phyloP scores from a whole-genome alignment of 2,888 invertebrate species.

The Polietes domitor region DNA sequence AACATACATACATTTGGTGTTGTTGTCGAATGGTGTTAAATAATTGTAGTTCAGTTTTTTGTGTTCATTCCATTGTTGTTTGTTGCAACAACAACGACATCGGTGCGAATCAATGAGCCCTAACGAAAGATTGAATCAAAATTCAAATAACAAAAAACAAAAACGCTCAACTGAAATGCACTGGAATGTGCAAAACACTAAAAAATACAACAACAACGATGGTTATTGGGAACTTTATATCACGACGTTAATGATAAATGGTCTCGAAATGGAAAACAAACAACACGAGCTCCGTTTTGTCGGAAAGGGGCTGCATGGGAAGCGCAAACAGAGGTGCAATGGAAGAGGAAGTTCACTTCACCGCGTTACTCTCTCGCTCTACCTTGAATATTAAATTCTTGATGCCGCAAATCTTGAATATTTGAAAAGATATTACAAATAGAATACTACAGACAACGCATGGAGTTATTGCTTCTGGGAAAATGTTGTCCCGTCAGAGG shows the following conservation, averaged over 20 bases:
- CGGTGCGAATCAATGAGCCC: constrained; percentile 49
- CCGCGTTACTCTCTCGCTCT: no score
- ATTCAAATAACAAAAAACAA: neutral
- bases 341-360: no score
- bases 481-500: no score
- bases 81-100: constrained; percentile 5
- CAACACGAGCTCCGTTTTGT: no score
- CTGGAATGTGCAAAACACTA: constrained; percentile 45
- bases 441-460: no score
- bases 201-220: no score
- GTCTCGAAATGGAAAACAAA: constrained; percentile 17
- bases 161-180: constrained; percentile 29
- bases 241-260: constrained; percentile 29
- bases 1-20: neutral
- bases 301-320: no score
- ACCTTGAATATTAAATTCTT: no score
- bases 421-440: no score
- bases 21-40: constrained; percentile 7
- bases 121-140: constrained; percentile 6
- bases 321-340: no score
- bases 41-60: neutral
- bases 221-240: constrained; percentile 48
- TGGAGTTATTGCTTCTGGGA: no score
- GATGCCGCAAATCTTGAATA: no score
- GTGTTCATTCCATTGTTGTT: neutral